These are phyloP conservation scores for Acleris sparsana DNA, from an alignment of 2,888 invertebrate genomes.

Conservation along the genomic window DNA sequence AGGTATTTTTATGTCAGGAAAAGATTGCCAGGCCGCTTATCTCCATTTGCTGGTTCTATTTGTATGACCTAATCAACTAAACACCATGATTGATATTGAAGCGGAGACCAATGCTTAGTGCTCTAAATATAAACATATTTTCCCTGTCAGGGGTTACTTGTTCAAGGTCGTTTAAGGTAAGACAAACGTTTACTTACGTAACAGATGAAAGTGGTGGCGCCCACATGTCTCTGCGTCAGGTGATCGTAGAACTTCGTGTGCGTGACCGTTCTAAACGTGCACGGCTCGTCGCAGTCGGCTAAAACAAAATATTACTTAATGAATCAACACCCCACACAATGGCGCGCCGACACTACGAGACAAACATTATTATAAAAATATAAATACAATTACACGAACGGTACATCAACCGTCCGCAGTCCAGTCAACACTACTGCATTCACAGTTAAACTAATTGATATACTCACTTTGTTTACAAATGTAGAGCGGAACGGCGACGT, in stretches of 20 bases:
- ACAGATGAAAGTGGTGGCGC: constrained; percentile 51
- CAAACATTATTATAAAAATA: background rate
- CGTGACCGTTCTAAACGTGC: constrained; percentile 65
- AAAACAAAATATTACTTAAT: constrained; percentile 35
- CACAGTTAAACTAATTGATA: constrained; percentile 3
- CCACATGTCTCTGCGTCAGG: constrained; percentile 53
- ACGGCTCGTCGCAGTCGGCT: constrained; percentile 43
- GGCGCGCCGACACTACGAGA: background rate
- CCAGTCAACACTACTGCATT: constrained; percentile 1
- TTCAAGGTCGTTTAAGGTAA: no score
- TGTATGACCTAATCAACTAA: no score
- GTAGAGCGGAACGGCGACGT: constrained; percentile 64
- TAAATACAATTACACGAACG: constrained; percentile 3
- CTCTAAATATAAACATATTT: no score
- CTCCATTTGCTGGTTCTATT: no score
- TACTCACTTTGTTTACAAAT: constrained; percentile 60
- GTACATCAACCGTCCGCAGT: constrained; percentile 8
- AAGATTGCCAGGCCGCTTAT: no score
- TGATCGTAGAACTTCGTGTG: constrained; percentile 68
- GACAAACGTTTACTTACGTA: constrained; percentile 53
- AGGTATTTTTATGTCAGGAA: no score
- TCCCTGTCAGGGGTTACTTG: no score
- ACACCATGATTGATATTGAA: no score
- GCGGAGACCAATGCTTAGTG: no score
- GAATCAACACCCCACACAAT: constrained; percentile 1